Evolutionary conservation across 2,888 invertebrate genomes (phyloP).

Genomic region (Latrodectus elegans): DNA sequence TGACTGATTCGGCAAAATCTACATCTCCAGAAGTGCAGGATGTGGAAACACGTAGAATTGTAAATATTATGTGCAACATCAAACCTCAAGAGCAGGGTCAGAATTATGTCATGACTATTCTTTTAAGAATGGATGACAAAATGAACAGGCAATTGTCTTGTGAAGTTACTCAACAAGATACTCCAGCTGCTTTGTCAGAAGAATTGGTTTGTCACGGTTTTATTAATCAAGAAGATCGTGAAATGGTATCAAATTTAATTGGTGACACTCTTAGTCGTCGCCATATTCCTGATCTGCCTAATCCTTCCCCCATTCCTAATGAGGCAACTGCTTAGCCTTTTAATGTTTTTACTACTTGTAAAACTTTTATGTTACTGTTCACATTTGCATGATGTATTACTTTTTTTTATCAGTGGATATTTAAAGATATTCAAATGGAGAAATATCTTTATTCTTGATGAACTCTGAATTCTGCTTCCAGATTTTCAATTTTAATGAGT

Average conservation of each 20-base stretch:
- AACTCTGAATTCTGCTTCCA: no score
- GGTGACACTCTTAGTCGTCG: slow-evolving; percentile 83
- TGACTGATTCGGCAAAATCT: slow-evolving; percentile 84
- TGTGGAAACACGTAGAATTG: slow-evolving; percentile 90
- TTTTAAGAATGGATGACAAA: slow-evolving; percentile 98
- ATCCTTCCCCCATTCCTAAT: slow-evolving; percentile 23
- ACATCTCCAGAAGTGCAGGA: slow-evolving; percentile 90
- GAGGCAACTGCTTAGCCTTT: slow-evolving; percentile 16
- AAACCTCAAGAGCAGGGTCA: slow-evolving; percentile 83
- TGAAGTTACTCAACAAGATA: slow-evolving; percentile 88
- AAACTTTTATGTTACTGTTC: neutral
- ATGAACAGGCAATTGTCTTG: slow-evolving; percentile 99
- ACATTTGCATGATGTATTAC: neutral
- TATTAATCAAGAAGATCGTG: slow-evolving; percentile 92
- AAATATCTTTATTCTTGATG: no score
- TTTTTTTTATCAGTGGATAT: no score
- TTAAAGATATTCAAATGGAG: no score
- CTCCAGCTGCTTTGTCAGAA: slow-evolving; percentile 87
- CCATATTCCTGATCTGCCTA: slow-evolving; percentile 61
- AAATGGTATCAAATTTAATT: slow-evolving; percentile 88
- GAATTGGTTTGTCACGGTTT: slow-evolving; percentile 98
- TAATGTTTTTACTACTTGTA: slow-evolving; percentile 8
- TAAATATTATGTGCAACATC: slow-evolving; percentile 96
- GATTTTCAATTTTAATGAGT: no score
- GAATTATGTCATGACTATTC: slow-evolving; percentile 89